Base-by-base conservation (phyloP, 2,888 invertebrate genomes). In the Plebejus anna region DNA sequence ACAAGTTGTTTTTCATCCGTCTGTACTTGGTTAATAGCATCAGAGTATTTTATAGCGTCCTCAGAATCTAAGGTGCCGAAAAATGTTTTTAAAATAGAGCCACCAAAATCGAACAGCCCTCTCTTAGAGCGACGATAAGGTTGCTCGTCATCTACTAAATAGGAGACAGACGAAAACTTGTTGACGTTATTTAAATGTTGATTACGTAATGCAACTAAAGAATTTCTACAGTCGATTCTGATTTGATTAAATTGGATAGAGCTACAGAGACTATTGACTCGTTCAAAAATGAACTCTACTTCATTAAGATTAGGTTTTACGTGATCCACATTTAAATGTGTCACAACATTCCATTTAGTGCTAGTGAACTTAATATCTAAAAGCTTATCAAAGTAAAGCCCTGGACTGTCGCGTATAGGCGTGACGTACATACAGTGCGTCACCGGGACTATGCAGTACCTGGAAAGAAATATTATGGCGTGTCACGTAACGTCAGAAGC, bases 81-180 rank as follows among this genome's bases (percentile, higher is more conserved):
- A 13, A 75, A 59, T 36, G 66, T 75, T 66, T 75, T 75, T 61
- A 75, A 61, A n/a, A 75, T 28, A 9, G 75, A 75, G 32, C 75
- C 75, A 36, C 75, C 61, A 38, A 66, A n/a, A 59, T 75, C 75
- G 42, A 75, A 59, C 22, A 66, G 32, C 2, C 57, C 55, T 28
- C 75, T 28, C 57, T 57, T 75, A 6, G 16, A 32, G 32, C 57
- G 36, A 13, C 32, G 9, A 36, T 75, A 2, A n/a, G 57, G 51
- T 13, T 75, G 38, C n/a, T 75, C 57, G 11, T 13, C 22, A 9
- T 28, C 9, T 7, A 75, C 9, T 13, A 55, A 75, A 32, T 75
- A 75, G 1, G 75, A 75, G 57, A 75, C 11, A 4, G 57, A 57
- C 0, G 75, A 57, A 16, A 75, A 75, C 13, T 75, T 75, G n/a